Percentiles rank a stretch among this genome's conserved stretches.
phyloP scores from a whole-genome alignment of 2,113 vertebrate species.

The Entosphenus tridentatus region DNA sequence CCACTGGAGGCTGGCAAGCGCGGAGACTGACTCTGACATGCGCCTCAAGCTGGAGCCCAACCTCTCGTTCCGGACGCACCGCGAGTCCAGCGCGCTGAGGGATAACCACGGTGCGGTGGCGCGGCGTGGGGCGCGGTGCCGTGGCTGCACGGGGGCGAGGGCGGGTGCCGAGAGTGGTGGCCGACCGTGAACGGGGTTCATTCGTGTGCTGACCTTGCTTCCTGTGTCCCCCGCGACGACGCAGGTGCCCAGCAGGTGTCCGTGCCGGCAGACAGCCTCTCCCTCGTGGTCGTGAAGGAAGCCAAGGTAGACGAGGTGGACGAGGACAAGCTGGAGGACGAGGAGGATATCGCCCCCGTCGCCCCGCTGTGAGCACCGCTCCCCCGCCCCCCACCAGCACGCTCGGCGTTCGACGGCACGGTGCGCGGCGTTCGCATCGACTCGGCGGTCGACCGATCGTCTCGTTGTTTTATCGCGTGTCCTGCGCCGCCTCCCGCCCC shows the following conservation, averaged over 20 bases:
- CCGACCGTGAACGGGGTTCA: no score
- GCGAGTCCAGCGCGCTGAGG: conserved; percentile 64
- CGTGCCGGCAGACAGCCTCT: conserved; percentile 37
- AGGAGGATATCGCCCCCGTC: conserved; percentile 49
- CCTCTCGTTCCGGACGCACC: conserved; percentile 47
- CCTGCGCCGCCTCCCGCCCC: not conserved
- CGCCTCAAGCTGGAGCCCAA: conserved; percentile 84
- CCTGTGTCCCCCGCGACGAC: no score
- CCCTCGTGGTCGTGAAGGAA: conserved; percentile 66
- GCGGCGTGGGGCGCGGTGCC: conserved; percentile 12
- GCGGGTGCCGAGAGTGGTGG: no score
- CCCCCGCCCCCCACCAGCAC: not conserved
- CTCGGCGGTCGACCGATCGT: not conserved
- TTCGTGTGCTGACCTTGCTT: no score
- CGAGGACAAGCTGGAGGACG: conserved; percentile 50
- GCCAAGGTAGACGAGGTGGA: conserved; percentile 71
- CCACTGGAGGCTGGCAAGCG: conserved; percentile 54
- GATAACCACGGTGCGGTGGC: conserved; percentile 65
- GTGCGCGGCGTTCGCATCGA: not conserved
- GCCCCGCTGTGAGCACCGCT: conserved; percentile 44
- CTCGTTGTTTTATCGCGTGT: not conserved
- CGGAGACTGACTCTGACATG: conserved; percentile 86
- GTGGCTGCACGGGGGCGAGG: no score
- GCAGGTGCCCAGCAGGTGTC: not conserved
- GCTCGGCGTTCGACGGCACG: not conserved